These are phyloP conservation scores for Ceraclea dissimilis DNA, from an alignment of 2,888 invertebrate genomes.

Conservation along the genomic window DNA sequence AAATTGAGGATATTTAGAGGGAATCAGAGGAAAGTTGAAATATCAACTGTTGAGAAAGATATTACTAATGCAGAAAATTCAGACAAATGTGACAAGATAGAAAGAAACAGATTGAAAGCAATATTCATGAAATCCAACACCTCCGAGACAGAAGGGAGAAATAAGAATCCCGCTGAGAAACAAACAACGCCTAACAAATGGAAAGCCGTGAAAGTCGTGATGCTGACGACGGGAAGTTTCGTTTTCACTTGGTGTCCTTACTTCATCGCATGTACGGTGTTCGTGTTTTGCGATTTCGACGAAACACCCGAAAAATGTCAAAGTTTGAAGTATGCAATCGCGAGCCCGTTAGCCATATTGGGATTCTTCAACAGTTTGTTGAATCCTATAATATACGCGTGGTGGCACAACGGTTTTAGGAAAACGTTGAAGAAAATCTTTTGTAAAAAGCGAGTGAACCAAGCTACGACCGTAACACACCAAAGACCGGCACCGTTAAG, in stretches of 20 bases:
- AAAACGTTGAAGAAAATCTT: slow-evolving; percentile 39
- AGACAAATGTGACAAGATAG: slow-evolving; percentile 6
- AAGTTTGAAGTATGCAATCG: slow-evolving; percentile 42
- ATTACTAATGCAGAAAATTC: background rate
- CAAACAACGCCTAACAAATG: slow-evolving; percentile 43
- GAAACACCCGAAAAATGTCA: slow-evolving; percentile 42
- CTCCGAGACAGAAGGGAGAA: background rate
- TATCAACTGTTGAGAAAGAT: background rate
- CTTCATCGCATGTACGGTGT: slow-evolving; percentile 50
- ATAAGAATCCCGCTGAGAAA: slow-evolving; percentile 12
- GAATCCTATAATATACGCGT: slow-evolving; percentile 60
- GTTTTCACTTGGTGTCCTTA: slow-evolving; percentile 57
- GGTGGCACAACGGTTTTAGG: slow-evolving; percentile 64
- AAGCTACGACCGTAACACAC: background rate
- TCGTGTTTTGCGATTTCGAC: slow-evolving; percentile 46
- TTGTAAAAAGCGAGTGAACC: slow-evolving; percentile 15
- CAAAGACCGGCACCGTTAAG: background rate
- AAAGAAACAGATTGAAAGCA: background rate
- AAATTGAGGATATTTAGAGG: slow-evolving; percentile 29
- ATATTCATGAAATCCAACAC: background rate
- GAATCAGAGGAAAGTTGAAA: slow-evolving; percentile 4
- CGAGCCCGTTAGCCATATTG: slow-evolving; percentile 51
- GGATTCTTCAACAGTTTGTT: slow-evolving; percentile 55
- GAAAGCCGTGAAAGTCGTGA: slow-evolving; percentile 55
- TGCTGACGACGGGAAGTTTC: slow-evolving; percentile 54